Evolutionary conservation across 2,888 invertebrate genomes (phyloP).

Genomic region (Frankliniella fusca): DNA sequence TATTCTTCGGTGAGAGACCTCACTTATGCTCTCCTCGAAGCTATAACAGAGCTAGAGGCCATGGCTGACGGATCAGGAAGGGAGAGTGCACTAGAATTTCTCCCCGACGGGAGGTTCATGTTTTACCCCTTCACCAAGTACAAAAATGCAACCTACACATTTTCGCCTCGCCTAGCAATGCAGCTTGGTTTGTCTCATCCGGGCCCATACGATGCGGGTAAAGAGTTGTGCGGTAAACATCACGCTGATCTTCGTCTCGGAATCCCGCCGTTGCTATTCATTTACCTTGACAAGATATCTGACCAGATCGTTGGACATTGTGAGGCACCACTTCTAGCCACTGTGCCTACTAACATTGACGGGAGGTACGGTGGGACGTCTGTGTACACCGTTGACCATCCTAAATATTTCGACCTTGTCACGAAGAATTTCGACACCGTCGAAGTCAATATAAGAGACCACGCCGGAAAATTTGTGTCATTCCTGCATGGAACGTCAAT

Average conservation of each 20-base stretch:
- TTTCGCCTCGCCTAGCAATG: not conserved
- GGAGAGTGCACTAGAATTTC: not conserved
- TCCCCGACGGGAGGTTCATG: not conserved
- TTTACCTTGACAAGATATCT: not conserved
- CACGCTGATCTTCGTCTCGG: not conserved
- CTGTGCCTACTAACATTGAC: not conserved
- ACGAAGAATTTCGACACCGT: slow-evolving; percentile 2
- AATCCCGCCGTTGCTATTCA: not conserved
- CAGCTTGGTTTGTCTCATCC: not conserved
- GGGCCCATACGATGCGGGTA: not conserved
- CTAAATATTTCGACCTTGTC: not conserved
- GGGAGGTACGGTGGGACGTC: not conserved
- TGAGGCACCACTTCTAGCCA: not conserved
- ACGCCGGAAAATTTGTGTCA: not conserved
- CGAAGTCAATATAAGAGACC: slow-evolving; percentile 12
- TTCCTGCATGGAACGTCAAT: not conserved
- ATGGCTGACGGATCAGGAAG: not conserved
- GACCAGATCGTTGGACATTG: not conserved
- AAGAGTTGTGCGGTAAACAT: not conserved
- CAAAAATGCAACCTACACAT: not conserved
- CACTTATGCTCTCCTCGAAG: not conserved
- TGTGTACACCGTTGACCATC: not conserved
- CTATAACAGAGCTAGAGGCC: not conserved
- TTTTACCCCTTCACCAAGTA: not conserved
- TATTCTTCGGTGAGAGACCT: not conserved